Evolutionary conservation across 2,888 invertebrate genomes (phyloP).

Genomic region (Hemaris fuciformis): DNA sequence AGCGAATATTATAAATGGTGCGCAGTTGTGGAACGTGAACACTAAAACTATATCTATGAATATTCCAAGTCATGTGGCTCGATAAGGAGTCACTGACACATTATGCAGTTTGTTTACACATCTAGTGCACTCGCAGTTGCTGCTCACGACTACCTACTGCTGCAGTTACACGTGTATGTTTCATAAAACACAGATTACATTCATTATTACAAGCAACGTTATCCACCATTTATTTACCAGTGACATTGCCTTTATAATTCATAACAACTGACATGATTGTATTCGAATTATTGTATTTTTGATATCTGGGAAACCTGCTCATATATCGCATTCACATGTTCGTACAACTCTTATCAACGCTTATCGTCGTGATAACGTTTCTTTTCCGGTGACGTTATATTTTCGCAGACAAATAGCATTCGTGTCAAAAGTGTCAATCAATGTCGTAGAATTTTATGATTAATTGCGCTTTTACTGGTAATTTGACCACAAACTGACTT

Average conservation of each 20-base stretch:
- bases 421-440: neutral
- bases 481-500: conserved; percentile 1
- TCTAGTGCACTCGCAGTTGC: conserved; percentile 3
- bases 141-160: neutral
- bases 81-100: conserved; percentile 57
- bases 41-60: conserved; percentile 24
- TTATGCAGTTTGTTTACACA: conserved; percentile 13
- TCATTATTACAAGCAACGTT: too few relatives aligned
- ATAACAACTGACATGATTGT: neutral
- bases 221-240: neutral
- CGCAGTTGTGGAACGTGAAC: neutral
- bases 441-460: neutral
- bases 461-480: neutral
- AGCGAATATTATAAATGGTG: neutral
- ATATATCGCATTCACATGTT: neutral
- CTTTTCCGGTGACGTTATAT: neutral
- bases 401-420: conserved; percentile 1
- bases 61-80: conserved; percentile 40
- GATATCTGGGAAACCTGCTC: neutral
- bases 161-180: neutral
- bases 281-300: neutral
- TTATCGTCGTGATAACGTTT: neutral
- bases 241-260: neutral
- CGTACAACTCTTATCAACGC: neutral
- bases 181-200: neutral